A percentile compares a stretch with the other conserved stretches of the same genome.
Evolutionary conservation across 1,140 invertebrate genomes (phyloP).

Genomic region (Drosophila eugracilis): DNA sequence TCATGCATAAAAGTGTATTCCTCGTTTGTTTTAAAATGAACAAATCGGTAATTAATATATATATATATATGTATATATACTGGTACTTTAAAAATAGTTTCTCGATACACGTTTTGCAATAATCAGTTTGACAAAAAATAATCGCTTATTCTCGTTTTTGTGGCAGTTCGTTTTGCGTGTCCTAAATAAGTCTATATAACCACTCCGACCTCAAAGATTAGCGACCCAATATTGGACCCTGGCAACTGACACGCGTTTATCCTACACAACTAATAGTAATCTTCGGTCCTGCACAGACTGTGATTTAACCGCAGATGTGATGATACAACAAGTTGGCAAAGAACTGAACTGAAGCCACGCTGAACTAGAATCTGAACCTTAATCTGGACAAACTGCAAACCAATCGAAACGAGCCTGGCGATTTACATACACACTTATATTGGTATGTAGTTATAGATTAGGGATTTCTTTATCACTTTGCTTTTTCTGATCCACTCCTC

Average conservation of each 20-base stretch:
- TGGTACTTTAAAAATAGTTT: slow-evolving; percentile 56
- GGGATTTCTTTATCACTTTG: slow-evolving; percentile 73
- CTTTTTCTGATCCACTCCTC: slow-evolving; percentile 46
- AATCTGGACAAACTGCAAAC: slow-evolving; percentile 32
- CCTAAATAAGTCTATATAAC: slow-evolving; percentile 19
- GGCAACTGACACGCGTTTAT: slow-evolving; percentile 25
- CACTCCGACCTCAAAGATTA: slow-evolving; percentile 21
- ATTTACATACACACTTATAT: slow-evolving; percentile 27
- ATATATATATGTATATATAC: too few species aligned
- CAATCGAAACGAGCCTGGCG: slow-evolving; percentile 36
- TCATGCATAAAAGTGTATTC: slow-evolving; percentile 51
- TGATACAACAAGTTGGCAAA: slow-evolving; percentile 30
- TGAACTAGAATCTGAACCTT: slow-evolving; percentile 33
- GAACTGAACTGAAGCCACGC: slow-evolving; percentile 23
- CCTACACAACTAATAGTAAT: slow-evolving; percentile 46
- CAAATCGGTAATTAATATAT: slow-evolving; percentile 54
- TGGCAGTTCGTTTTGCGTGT: slow-evolving; percentile 65
- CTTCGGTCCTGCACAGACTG: slow-evolving; percentile 20
- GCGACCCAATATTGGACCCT: slow-evolving; percentile 18
- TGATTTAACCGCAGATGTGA: slow-evolving; percentile 8
- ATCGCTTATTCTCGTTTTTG: slow-evolving; percentile 42
- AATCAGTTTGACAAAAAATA: slow-evolving; percentile 48
- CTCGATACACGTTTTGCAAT: slow-evolving; percentile 21
- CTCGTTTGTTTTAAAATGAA: slow-evolving; percentile 51
- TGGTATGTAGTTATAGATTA: slow-evolving; percentile 35